Percentiles rank a stretch among this genome's conserved stretches.
Conservation (phyloP, 2,797 vertebrate species). For the Rhinophrynus dorsalis region DNA sequence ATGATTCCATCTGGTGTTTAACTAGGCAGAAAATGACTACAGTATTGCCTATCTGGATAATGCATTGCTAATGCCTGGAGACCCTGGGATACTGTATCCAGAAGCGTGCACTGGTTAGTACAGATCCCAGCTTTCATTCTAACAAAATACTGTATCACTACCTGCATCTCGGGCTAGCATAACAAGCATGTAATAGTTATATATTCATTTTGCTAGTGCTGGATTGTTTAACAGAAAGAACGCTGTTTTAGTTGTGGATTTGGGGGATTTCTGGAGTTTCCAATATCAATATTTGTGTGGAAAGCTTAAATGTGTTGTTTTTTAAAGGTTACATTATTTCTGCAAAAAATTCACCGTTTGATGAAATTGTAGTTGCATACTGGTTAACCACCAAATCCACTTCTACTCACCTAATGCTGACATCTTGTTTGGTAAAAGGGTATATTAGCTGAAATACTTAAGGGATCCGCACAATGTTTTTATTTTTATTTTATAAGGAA, state of each 20-base stretch:
- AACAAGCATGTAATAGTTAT: not conserved
- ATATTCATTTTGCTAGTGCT: conserved; percentile 35
- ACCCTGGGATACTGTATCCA: not conserved
- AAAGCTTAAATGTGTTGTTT: conserved; percentile 69
- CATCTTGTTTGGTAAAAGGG: not conserved
- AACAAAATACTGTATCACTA: not conserved
- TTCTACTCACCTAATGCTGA: conserved; percentile 8
- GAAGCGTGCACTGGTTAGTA: not conserved
- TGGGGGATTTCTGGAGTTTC: conserved; percentile 58
- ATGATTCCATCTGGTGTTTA: conserved; percentile 6
- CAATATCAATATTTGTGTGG: conserved; percentile 71
- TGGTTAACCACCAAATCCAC: conserved; percentile 58
- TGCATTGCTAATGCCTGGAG: conserved; percentile 3
- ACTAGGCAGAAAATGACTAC: conserved; percentile 11
- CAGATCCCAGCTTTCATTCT: not conserved
- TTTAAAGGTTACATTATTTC: conserved; percentile 59
- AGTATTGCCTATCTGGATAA: not conserved
- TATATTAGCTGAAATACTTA: not conserved
- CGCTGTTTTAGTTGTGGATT: conserved; percentile 55
- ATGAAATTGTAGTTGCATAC: conserved; percentile 62
- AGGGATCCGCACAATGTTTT: no score
- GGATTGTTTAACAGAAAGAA: conserved; percentile 57
- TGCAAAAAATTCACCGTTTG: conserved; percentile 36
- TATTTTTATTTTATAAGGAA: no score
- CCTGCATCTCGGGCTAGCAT: not conserved